Evolutionary conservation across 2,113 vertebrate species (phyloP).

Genomic region (Paradoxurus hermaphroditus): DNA sequence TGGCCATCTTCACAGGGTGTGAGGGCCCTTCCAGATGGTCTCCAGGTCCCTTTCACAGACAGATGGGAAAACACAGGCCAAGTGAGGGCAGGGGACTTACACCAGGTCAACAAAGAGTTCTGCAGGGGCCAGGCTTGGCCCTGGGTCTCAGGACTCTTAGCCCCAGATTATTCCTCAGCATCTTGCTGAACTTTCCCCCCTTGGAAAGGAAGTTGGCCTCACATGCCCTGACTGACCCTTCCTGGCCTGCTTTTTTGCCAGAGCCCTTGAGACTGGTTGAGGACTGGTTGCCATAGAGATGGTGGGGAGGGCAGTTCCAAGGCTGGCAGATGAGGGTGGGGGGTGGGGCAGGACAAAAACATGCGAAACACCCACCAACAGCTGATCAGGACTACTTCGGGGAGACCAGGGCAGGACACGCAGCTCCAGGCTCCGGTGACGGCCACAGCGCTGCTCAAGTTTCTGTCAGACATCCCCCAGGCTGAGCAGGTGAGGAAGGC

Average conservation of each 20-base stretch:
- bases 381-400: background rate
- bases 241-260: background rate
- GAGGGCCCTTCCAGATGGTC: background rate
- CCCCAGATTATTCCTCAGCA: background rate
- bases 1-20: background rate
- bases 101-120: fast-evolving
- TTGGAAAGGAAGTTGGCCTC: background rate
- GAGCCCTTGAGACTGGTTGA: background rate
- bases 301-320: slow-evolving; percentile 26
- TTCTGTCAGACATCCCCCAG: background rate
- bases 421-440: background rate
- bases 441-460: background rate
- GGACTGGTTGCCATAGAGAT: slow-evolving; percentile 59
- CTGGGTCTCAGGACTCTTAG: background rate
- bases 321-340: slow-evolving; percentile 22
- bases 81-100: background rate
- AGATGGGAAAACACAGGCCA: background rate
- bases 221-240: background rate
- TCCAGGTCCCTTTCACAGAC: background rate
- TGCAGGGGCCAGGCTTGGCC: background rate
- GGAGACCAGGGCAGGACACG: background rate
- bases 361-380: slow-evolving; percentile 62
- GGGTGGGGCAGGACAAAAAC: slow-evolving; percentile 5
- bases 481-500: slow-evolving; percentile 44
- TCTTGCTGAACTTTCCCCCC: background rate